Base-by-base conservation (phyloP, 2,888 invertebrate genomes). In the Anticlea derivata region DNA sequence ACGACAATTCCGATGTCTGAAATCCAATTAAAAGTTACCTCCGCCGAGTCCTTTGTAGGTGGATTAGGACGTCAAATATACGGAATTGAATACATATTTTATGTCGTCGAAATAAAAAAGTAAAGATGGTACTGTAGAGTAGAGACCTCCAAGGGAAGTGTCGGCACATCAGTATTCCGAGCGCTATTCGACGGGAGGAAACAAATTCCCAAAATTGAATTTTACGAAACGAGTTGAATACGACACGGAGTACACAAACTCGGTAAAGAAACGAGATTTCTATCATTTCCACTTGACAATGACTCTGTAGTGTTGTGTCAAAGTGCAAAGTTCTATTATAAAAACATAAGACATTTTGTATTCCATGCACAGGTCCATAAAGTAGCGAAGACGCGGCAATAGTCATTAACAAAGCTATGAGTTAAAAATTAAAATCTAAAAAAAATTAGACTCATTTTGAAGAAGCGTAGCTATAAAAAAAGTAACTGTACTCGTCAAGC, bases 161-260 rank as follows among this genome's bases (percentile, higher is more conserved):
- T 77, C 75, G 55, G 64, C 71, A 61, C 83, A 90, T 90, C 83
- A 89, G 89, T 90, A 90, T 90, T 89, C 89, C 68, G 75, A 66
- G 64, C 86, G 74, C 76, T 78, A 73, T 80, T 80, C 86, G 77
- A 76, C 80, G 83, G 77, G 83, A 85, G 86, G 88, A 84, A 87
- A 90, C 90, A 89, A 90, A 90, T 90, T 89, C 85, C 86, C 89
- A 88, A 89, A 90, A 90, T 90, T 90, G 90, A 89, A 90, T 90
- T 89, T 89, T 87, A 82, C 75, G 87, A 84, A 89, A 89, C 89
- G 88, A 89, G 88, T 87, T 87, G 88, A 86, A 87, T 86, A 86
- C 89, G 86, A 88, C 89, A 81, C 80, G 75, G 78, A 67, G 80
- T 84, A 83, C 73, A 87, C 80, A 84, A 88, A 87, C 85, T 86